phyloP scores from a whole-genome alignment of 2,113 vertebrate genomes.

The Pleuronectes platessa region DNA sequence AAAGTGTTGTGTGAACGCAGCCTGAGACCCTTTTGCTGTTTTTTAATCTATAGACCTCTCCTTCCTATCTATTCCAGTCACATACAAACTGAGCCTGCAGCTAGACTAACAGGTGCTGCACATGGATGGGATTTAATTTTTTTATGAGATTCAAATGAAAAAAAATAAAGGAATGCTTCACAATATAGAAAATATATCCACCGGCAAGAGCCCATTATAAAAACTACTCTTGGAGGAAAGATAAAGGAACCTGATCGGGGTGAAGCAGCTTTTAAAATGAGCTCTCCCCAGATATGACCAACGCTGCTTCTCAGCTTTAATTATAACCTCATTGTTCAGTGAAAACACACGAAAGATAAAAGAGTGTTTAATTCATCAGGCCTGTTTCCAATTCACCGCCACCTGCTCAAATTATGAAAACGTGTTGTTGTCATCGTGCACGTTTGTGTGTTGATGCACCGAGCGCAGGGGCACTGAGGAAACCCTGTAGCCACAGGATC shows the following conservation, averaged over 20 bases:
- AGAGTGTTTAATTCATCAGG: constrained; percentile 20
- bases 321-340: constrained; percentile 42
- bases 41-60: background rate
- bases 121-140: constrained; percentile 27
- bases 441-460: background rate
- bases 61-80: constrained; percentile 32
- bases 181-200: constrained; percentile 33
- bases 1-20: no score
- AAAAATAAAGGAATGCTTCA: constrained; percentile 20
- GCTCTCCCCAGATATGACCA: constrained; percentile 16
- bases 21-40: constrained; percentile 9
- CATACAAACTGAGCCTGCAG: constrained; percentile 39
- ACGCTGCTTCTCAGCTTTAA: constrained; percentile 15
- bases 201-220: constrained; percentile 28
- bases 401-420: background rate
- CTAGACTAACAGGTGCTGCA: constrained; percentile 45
- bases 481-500: constrained; percentile 62
- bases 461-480: constrained; percentile 5
- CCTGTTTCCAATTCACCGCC: background rate
- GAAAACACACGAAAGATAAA: constrained; percentile 35
- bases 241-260: background rate
- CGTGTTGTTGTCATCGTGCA: background rate
- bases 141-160: constrained; percentile 33
- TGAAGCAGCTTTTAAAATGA: constrained; percentile 24
- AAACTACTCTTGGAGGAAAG: constrained; percentile 2